Base-by-base conservation (phyloP, 2,888 invertebrate genomes). In the Cheilosia pagana region DNA sequence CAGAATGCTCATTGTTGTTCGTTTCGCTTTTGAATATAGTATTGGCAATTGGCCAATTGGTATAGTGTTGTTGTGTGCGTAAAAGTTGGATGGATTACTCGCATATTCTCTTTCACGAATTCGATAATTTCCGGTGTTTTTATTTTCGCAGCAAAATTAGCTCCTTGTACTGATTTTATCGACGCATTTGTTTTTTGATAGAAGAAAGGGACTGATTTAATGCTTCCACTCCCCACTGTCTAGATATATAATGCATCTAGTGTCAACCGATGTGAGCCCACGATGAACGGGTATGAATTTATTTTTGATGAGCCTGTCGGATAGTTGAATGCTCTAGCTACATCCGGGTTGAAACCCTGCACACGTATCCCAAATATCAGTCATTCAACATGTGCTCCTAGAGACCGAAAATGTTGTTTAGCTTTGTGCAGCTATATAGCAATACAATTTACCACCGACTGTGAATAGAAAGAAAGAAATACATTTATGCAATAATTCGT, bases 271-370 rank as follows among this genome's bases (percentile, higher is more conserved):
- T 31, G 12, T 19, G 62, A 19, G 16, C 19, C 35, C 23, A 16
- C 43, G 8, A 2, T 67, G 65, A 71, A 82, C 41, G 59, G 55
- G 8, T 75, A 62, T 67, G 71, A 65, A 60, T 82, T 72, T 77
- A 77, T 82, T 72, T 82, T 82, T 82, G 81, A 77, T 72, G 77
- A 82, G 82, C 77, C 67, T 39, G 67, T 43, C 67, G 76, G 77
- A 68, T 72, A 77, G 71, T 55, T 62, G 50, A 65, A 57, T 19
- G 59, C 25, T 60, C 53, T 8, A n/a, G 2, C 28, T 43, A 41
- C 62, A 60, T 77, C 77, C 82, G 77, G 77, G 71, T 43, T 67
- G 45, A 60, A 43, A 67, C 43, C n/a, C 43, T 48, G 52, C 82
- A 82, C 76, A 60, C 65, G 41, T 50, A 55, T 35, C 62, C 45